Base-by-base conservation (phyloP, 2,797 vertebrate genomes). In the Craterocephalus amniculus region DNA sequence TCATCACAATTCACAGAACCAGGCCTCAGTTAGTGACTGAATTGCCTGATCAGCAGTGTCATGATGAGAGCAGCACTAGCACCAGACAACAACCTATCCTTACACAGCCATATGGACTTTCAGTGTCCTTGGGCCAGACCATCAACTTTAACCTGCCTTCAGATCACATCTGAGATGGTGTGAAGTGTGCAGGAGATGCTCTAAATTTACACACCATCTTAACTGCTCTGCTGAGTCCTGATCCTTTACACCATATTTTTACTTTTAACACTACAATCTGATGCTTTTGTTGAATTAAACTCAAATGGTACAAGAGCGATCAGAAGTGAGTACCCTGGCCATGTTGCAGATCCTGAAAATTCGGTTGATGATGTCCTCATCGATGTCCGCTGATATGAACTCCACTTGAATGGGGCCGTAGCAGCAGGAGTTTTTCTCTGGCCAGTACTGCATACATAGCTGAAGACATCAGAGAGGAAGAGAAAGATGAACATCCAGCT, bases 321-420 rank as follows among this genome's bases (percentile, higher is more conserved):
- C 13, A 14, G 52, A n/a, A n/a, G 3, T 16, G 3, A 9, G 35
- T 89, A 99, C 97, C 94, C 97, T 91, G 73, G 97, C 97, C 97
- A 99, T 98, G 91, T 99, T 99, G 90, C 97, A 99, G 93, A 99
- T 99, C 87, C 97, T 96, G 91, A 99, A 99, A 95, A 99, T 97
- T 58, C 97, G 93, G 88, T 96, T 97, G 92, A 99, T 99, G 89
- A 97, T 96, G 86, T 99, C 97, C 57, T 98, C 97, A 3, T 99
- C 97, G 0, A 99, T 98, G 88, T 99, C 97, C 6, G 97, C 97
- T 0, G 97, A 99, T 83, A 99, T 97, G 72, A 99, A 98, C 88
- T 99, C 97, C 43, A 98, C 97, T 70, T 99, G 97, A 83, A 98
- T 96, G 0, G 97, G 97, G 2, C 97, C 97, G 0, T 99, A 99